These are phyloP conservation scores for Heliangelus exortis DNA, from an alignment of 2,797 vertebrate genomes.

Conservation along the genomic window DNA sequence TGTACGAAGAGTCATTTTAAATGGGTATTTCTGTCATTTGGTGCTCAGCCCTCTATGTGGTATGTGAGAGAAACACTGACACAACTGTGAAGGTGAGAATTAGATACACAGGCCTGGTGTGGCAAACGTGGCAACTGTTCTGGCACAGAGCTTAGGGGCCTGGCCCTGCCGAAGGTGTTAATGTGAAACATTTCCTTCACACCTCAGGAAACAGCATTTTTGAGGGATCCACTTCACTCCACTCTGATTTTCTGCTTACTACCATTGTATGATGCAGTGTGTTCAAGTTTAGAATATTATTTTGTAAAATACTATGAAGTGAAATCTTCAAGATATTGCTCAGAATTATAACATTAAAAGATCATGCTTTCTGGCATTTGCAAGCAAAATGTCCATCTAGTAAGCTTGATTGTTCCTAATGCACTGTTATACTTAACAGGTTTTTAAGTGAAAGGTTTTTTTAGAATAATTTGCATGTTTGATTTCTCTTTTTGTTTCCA, in stretches of 20 bases:
- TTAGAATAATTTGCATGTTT: constrained; percentile 58
- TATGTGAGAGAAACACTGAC: not conserved
- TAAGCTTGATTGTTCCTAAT: constrained; percentile 60
- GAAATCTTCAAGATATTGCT: constrained; percentile 36
- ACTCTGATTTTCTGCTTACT: constrained; percentile 13
- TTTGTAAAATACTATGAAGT: constrained; percentile 48
- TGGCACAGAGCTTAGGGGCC: not conserved
- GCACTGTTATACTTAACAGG: not conserved
- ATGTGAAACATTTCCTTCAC: not conserved
- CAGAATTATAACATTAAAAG: constrained; percentile 40
- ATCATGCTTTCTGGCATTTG: constrained; percentile 33
- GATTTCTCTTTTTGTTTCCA: constrained; percentile 46
- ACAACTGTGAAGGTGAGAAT: not conserved
- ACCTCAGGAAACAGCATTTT: constrained; percentile 35
- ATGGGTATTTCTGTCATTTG: constrained; percentile 1
- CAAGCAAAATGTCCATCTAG: constrained; percentile 26
- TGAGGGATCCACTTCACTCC: constrained; percentile 15
- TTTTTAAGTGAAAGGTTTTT: constrained; percentile 49
- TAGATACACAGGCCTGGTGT: not conserved
- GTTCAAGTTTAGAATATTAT: constrained; percentile 44
- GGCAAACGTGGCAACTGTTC: not conserved
- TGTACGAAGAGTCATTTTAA: constrained; percentile 20
- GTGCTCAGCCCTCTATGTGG: constrained; percentile 33
- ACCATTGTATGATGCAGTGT: not conserved
- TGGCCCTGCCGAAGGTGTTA: not conserved